Evolutionary conservation across 2,797 vertebrate genomes (phyloP).

Genomic region (Phataginus tricuspis): DNA sequence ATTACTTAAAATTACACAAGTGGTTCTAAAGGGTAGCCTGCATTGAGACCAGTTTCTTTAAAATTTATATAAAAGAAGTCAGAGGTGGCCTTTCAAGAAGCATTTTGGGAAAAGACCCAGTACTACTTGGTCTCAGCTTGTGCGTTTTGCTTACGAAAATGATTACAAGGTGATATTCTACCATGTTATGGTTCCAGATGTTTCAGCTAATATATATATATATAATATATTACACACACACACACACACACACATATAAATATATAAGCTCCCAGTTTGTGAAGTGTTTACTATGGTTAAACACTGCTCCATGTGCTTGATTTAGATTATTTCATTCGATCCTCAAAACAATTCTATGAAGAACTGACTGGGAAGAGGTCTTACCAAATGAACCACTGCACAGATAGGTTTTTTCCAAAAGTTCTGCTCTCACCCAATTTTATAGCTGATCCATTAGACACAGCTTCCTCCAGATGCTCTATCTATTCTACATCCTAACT

Average conservation of each 20-base stretch:
- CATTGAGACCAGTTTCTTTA: not conserved
- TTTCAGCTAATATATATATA: not conserved
- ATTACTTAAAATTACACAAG: not conserved
- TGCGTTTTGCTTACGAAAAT: not conserved
- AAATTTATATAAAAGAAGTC: conserved; percentile 4
- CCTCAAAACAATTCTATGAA: not conserved
- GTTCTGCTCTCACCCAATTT: not conserved
- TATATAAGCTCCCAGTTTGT: not conserved
- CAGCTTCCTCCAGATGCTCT: not conserved
- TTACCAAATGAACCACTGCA: not conserved
- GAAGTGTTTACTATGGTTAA: not conserved
- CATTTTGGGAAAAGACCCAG: not conserved
- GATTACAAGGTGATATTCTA: not conserved
- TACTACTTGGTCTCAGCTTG: not conserved
- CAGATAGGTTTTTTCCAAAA: not conserved
- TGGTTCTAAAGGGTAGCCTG: not conserved
- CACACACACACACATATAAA: not conserved
- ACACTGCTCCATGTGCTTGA: not conserved
- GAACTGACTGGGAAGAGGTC: not conserved
- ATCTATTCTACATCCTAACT: not conserved
- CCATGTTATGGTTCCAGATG: not conserved
- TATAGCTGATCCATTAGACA: not conserved
- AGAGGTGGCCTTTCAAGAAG: not conserved
- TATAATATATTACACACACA: not conserved
- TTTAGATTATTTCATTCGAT: not conserved